Percentiles rank a stretch among this genome's conserved stretches.
These are phyloP conservation scores for Pelvicachromis taeniatus DNA, from an alignment of 2,113 vertebrate genomes.

Conservation along the genomic window DNA sequence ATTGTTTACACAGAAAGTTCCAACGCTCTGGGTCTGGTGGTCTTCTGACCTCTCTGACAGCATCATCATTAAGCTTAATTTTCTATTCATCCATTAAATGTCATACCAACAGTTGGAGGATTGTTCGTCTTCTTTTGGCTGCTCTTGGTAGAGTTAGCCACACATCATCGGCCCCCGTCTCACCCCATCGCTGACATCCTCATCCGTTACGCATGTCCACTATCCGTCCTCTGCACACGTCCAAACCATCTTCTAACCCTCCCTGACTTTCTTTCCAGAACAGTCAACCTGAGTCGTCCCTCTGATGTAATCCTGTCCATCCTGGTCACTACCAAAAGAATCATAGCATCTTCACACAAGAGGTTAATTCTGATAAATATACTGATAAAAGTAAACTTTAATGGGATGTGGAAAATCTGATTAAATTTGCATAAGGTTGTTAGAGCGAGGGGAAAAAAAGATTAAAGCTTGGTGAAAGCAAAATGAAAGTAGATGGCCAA, in stretches of 20 bases:
- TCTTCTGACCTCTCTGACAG: background rate
- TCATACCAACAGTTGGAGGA: background rate
- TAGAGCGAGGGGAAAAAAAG: background rate
- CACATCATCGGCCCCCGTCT: background rate
- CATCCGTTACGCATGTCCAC: background rate
- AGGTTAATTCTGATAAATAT: background rate
- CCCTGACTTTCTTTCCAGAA: background rate
- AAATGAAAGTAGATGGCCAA: background rate
- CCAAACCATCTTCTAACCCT: background rate
- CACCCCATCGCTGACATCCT: background rate
- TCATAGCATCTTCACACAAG: background rate
- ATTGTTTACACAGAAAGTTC: background rate
- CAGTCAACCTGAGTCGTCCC: background rate
- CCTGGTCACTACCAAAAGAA: background rate
- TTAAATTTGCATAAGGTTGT: background rate
- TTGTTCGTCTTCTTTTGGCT: background rate
- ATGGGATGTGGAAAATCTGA: background rate
- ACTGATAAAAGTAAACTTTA: background rate
- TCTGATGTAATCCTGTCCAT: background rate
- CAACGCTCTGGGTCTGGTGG: background rate
- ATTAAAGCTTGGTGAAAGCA: background rate
- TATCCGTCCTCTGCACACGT: background rate
- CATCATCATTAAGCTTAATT: background rate
- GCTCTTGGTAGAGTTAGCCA: background rate
- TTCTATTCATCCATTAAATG: background rate